Base-by-base conservation (phyloP, 2,113 vertebrate species). In the Sylvia atricapilla region DNA sequence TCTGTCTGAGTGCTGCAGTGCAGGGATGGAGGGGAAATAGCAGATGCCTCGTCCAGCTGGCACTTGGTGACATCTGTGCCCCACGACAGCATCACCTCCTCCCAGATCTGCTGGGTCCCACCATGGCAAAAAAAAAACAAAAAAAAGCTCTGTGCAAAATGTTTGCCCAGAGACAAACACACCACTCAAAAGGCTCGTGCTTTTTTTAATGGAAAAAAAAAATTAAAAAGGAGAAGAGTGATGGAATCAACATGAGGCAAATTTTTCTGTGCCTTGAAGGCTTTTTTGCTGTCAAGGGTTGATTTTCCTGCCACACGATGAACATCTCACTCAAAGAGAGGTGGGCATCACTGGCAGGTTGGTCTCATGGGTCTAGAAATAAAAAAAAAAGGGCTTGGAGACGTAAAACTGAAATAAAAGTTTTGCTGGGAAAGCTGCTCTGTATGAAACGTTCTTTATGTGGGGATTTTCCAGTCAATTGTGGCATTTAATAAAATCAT, bases 61-160 rank as follows among this genome's bases (percentile, higher is more conserved):
- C 90, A 63, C 90, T 89, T 41, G 46, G n/a, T 14, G 88, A 81
- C 93, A 93, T 96, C 95, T 95, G 93, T 14, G 91, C 35, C 75
- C 28, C 69, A 66, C 2, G 15, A 41, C 83, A 66, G 52, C 60
- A 49, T 25, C 89, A 93, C 70, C 87, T 87, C 87, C 52, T 87
- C 87, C 63, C 89, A 83, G 60, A n/a, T 24, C 60, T 83, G 76
- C 70, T 43, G 72, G 44, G 25, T 37, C 25, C 31, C 72, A 68
- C 37, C 62, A 11, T 0, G 37, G 84, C 72, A 50, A 4, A 67
- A 53, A 74, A 41, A 66, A 22, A 24, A 18, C 19, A 46, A 44
- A 19, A 41, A 41, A 41, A 13, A 44, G 50, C 56, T 81, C 52
- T 11, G 74, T 7, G 47, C 55, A 73, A 49, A 70, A 81, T 30